Conservation (phyloP, 2,113 vertebrate genomes). For the Cynopterus brachyotis region DNA sequence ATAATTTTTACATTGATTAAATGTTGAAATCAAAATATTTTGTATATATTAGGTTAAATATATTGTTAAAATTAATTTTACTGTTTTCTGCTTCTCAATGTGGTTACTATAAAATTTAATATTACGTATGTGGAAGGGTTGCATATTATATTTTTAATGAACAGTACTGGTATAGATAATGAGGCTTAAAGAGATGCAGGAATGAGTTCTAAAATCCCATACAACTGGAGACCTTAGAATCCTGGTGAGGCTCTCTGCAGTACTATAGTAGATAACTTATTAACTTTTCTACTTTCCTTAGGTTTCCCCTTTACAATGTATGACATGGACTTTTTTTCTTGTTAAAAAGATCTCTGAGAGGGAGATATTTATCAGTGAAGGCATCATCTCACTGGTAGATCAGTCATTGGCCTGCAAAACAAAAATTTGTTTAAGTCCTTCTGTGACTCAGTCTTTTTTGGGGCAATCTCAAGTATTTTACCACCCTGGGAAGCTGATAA, state of each 20-base stretch:
- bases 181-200: background rate
- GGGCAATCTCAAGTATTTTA: slow-evolving; percentile 42
- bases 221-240: background rate
- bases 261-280: background rate
- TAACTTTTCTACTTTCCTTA: background rate
- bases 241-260: background rate
- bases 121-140: background rate
- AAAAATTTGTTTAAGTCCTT: background rate
- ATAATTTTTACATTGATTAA: background rate
- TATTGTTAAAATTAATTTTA: background rate
- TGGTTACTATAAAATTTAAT: background rate
- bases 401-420: background rate
- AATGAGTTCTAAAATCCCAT: background rate
- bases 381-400: background rate
- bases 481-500: slow-evolving; percentile 67
- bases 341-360: background rate
- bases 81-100: background rate
- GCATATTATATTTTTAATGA: background rate
- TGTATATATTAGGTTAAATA: background rate
- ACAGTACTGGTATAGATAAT: background rate
- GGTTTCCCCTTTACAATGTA: background rate
- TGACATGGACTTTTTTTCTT: background rate
- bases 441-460: background rate
- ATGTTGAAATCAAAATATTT: slow-evolving; percentile 42
- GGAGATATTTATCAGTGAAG: background rate